Evolutionary conservation across 2,888 invertebrate species (phyloP).

Genomic region (Lasioglossum pauxillum): DNA sequence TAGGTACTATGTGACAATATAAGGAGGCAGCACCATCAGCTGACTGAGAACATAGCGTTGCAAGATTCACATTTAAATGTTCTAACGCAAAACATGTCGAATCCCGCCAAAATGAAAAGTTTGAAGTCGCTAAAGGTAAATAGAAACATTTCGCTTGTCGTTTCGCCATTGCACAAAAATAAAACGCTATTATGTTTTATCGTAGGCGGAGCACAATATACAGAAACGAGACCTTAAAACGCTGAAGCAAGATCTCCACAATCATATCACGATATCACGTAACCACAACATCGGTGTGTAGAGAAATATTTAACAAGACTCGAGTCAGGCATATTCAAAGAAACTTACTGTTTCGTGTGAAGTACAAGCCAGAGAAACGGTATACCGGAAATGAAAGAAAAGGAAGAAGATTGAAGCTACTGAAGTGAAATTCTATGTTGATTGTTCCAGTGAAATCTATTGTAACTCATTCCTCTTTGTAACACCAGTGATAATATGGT

Average conservation of each 20-base stretch:
- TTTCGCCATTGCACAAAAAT: neutral
- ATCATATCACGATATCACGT: conserved; percentile 74
- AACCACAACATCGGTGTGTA: conserved; percentile 79
- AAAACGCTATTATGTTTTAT: neutral
- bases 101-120: conserved; percentile 75
- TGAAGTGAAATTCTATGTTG: conserved; percentile 42
- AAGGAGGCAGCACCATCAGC: conserved; percentile 75
- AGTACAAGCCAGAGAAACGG: neutral
- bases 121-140: conserved; percentile 76
- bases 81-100: conserved; percentile 77
- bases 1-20: conserved; percentile 75
- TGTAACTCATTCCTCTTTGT: conserved; percentile 22
- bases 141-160: neutral
- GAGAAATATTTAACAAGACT: conserved; percentile 35
- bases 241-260: conserved; percentile 82
- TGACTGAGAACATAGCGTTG: conserved; percentile 77
- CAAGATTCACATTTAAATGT: conserved; percentile 78
- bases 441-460: conserved; percentile 39
- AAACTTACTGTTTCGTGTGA: neutral
- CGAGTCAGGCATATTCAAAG: conserved; percentile 33
- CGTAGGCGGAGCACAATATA: conserved; percentile 81
- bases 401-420: neutral
- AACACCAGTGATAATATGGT: conserved; percentile 29
- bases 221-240: conserved; percentile 82
- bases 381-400: neutral